Evolutionary conservation across 2,888 invertebrate species (phyloP), one percentile per base, ranked within the genome.

Genomic region (Boloria euphrosyne): DNA sequence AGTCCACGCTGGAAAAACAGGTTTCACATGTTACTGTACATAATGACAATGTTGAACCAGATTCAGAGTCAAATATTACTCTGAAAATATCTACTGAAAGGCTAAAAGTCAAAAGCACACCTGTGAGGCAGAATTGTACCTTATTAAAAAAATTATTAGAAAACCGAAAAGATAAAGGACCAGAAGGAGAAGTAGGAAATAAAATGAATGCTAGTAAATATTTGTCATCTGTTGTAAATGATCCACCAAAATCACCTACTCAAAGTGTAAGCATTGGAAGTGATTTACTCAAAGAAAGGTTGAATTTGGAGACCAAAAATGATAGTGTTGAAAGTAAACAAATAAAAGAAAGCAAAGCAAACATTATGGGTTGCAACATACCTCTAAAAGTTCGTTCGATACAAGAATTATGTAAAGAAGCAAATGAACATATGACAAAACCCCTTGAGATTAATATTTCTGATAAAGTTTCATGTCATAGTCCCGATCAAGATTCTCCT

Each of bases 401-500:
- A 54, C 84, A 85, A 71, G 84, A 85, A 60, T 71, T 83, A 67
- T 75, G 76, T 73, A 82, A 79, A 71, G 82, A 81, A 74, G 73
- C 78, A 18, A 82, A 78, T 75, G 87, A 89, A 68, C 86, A 76
- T 76, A 70, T 89, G 62, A 86, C 85, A 69, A 88, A 87, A 74
- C 92, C 93, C n/a, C 77, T 93, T 78, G 93, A 93, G 84, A 90
- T 93, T 57, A 84, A 81, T 68, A 85, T 90, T 68, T 80, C 87
- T 69, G 90, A 91, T 65, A 89, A 89, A 75, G 67, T 81, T 49
- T 75, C 82, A 22, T 84, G 81, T 80, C 86, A 85, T 75, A 86
- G 86, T 69, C 87, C 90, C 61, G 91, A 89, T 53, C 92, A 92
- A 82, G 92, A 92, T 77, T 93, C 93, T 38, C 93, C 93, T 65